Percentiles rank a stretch among this genome's conserved stretches.
phyloP scores from a whole-genome alignment of 1,140 invertebrate species.

The Capitella teleta region DNA sequence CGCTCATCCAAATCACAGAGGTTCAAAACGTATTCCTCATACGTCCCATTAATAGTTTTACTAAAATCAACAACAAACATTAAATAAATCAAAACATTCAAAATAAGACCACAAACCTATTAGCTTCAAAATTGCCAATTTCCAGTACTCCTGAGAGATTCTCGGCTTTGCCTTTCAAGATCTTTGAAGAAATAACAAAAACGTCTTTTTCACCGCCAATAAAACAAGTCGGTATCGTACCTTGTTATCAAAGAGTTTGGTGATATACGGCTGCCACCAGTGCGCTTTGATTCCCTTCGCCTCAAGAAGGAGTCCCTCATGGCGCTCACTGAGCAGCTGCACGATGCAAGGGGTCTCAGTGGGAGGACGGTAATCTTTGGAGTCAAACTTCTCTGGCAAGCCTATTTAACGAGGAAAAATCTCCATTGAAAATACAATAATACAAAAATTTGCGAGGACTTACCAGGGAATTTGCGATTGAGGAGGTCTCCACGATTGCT shows the following conservation, averaged over 20 bases:
- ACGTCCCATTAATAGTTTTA: constrained; percentile 73
- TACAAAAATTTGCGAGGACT: constrained; percentile 13
- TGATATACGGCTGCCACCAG: constrained; percentile 67
- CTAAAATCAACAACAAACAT: constrained; percentile 43
- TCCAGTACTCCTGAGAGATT: constrained; percentile 37
- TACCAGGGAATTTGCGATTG: constrained; percentile 71
- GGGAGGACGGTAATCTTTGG: constrained; percentile 54
- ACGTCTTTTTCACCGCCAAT: too few relatives aligned
- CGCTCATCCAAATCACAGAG: constrained; percentile 93
- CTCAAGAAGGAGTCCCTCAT: constrained; percentile 68
- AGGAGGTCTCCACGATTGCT: constrained; percentile 71
- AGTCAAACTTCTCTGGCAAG: constrained; percentile 56
- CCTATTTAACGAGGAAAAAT: constrained; percentile 27
- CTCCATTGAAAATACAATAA: background rate
- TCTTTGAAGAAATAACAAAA: constrained; percentile 26
- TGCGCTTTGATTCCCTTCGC: constrained; percentile 84
- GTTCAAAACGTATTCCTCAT: constrained; percentile 82
- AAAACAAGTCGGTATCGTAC: too few relatives aligned
- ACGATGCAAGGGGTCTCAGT: constrained; percentile 69
- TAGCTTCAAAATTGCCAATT: constrained; percentile 40
- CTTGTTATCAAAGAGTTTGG: constrained; percentile 65
- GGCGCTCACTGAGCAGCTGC: constrained; percentile 66
- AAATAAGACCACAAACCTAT: constrained; percentile 26
- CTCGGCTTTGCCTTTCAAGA: constrained; percentile 37
- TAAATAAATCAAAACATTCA: background rate